A percentile compares a stretch with the other conserved stretches of the same genome.
phyloP scores from a whole-genome alignment of 2,113 vertebrate species.

The Pungitius pungitius region DNA sequence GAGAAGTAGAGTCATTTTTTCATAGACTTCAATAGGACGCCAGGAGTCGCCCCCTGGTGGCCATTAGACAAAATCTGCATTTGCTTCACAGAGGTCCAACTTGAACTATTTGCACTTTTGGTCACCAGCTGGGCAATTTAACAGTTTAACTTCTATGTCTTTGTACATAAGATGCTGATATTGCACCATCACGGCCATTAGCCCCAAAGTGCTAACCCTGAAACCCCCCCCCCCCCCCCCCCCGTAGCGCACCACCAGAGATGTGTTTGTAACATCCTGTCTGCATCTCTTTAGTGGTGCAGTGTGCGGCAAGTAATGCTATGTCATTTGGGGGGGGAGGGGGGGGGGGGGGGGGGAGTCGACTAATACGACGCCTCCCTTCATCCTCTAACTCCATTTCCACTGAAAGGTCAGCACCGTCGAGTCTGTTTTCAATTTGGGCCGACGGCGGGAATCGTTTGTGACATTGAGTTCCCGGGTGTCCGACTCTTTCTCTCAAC shows the following conservation, averaged over 20 bases:
- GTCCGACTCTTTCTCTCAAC: neutral
- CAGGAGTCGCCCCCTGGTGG: neutral
- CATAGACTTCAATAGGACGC: neutral
- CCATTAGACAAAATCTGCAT: neutral
- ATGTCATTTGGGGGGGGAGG: neutral
- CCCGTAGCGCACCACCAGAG: neutral
- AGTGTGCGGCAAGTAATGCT: neutral
- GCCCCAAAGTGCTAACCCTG: no score
- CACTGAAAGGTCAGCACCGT: constrained; percentile 40
- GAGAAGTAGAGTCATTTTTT: no score
- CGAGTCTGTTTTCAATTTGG: neutral
- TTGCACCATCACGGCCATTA: no score
- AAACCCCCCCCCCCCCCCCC: no score
- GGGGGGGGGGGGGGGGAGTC: no score
- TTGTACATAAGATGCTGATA: no score
- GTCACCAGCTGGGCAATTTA: no score
- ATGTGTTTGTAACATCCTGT: neutral
- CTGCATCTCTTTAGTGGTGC: neutral
- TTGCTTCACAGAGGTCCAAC: neutral
- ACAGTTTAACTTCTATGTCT: no score
- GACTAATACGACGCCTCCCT: neutral
- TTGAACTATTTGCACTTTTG: no score
- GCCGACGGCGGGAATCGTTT: constrained; percentile 9
- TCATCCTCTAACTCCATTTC: neutral
- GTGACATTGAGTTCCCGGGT: constrained; percentile 10